Percentiles rank a stretch among this genome's conserved stretches.
phyloP scores from a whole-genome alignment of 2,113 vertebrate genomes.

The Brachyistius frenatus region DNA sequence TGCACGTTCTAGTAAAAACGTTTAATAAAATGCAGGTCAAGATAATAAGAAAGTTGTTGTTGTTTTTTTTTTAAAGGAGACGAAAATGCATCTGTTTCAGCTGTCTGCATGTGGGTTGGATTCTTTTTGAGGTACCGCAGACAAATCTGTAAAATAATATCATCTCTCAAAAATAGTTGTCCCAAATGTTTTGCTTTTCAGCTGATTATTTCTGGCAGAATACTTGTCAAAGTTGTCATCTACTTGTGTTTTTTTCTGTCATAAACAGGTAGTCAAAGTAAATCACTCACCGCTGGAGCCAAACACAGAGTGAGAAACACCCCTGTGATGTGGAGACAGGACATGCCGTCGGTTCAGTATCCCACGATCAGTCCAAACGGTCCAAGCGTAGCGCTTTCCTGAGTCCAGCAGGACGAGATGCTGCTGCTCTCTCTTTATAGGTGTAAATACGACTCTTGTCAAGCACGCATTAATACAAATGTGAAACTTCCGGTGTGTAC shows the following conservation, averaged over 20 bases:
- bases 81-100: too few species aligned
- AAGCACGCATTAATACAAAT: rapidly evolving
- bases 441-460: constrained; percentile 13
- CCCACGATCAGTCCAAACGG: background rate
- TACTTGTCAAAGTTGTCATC: background rate
- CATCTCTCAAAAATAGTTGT: too few species aligned
- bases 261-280: constrained; percentile 5
- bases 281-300: constrained; percentile 73
- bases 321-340: constrained; percentile 40
- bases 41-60: too few species aligned
- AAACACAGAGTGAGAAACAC: constrained; percentile 61
- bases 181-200: too few species aligned
- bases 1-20: too few species aligned
- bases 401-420: constrained; percentile 26
- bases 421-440: constrained; percentile 16
- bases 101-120: too few species aligned
- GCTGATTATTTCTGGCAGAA: background rate
- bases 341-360: constrained; percentile 56
- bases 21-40: too few species aligned
- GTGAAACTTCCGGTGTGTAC: background rate
- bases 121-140: too few species aligned
- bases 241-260: background rate
- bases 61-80: too few species aligned
- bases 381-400: constrained; percentile 2
- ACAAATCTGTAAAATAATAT: too few species aligned